phyloP scores from a whole-genome alignment of 2,113 vertebrate genomes.

The Saimiri boliviensis region DNA sequence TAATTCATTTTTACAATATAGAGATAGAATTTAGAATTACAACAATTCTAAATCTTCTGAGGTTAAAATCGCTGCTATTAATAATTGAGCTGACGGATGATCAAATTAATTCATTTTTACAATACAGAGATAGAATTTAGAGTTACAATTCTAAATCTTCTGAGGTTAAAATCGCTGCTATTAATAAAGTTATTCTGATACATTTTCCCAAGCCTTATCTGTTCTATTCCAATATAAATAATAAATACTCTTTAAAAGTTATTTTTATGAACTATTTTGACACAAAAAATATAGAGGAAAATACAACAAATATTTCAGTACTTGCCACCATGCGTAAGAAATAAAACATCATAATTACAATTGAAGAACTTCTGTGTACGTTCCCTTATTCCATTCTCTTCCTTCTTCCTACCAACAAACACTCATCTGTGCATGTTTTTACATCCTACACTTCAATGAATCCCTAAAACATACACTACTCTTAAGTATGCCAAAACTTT shows the following conservation, averaged over 20 bases:
- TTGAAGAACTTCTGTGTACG: not conserved
- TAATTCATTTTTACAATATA: not conserved
- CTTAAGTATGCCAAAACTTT: not conserved
- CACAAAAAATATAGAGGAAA: not conserved
- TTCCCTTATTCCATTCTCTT: not conserved
- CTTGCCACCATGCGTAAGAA: not conserved
- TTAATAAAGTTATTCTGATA: not conserved
- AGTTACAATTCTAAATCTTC: not conserved
- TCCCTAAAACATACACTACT: not conserved
- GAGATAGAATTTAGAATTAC: not conserved
- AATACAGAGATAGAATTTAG: not conserved
- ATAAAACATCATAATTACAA: not conserved
- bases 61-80: not conserved
- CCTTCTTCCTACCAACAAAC: not conserved
- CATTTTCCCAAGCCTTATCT: not conserved
- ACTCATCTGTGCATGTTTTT: not conserved
- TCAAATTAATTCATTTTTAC: not conserved
- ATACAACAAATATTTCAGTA: not conserved
- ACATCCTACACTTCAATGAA: not conserved
- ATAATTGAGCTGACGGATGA: not conserved
- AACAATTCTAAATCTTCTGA: conserved; percentile 6
- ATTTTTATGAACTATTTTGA: conserved; percentile 38
- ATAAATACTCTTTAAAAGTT: not conserved
- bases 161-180: not conserved
- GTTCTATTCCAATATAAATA: not conserved